Evolutionary conservation across 1,140 invertebrate genomes (phyloP).

Genomic region (Dendroctonus valens): DNA sequence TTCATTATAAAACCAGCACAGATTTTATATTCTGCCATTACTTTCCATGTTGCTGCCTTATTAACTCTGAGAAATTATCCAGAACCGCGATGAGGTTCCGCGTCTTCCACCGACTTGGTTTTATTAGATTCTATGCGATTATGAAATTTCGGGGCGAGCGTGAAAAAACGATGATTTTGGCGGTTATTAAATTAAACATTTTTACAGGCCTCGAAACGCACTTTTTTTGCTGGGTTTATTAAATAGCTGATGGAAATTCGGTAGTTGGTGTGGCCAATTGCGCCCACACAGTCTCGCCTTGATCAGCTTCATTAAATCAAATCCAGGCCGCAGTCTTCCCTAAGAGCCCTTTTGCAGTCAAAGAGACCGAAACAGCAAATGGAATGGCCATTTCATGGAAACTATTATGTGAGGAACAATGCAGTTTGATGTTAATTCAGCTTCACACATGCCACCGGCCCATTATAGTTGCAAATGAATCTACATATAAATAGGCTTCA

Average conservation of each 20-base stretch:
- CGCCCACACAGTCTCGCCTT: too few relatives aligned
- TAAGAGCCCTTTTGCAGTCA: constrained; percentile 14
- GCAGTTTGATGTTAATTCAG: constrained; percentile 22
- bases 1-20: too few relatives aligned
- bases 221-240: background rate
- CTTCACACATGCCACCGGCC: constrained; percentile 14
- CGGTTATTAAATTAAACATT: constrained; percentile 10
- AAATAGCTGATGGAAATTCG: background rate
- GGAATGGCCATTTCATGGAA: constrained; percentile 13
- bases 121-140: constrained; percentile 7
- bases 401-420: constrained; percentile 21
- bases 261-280: too few relatives aligned
- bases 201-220: background rate
- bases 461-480: constrained; percentile 27
- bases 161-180: constrained; percentile 4
- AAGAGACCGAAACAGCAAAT: constrained; percentile 8
- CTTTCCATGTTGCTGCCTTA: too few relatives aligned
- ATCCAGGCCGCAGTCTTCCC: constrained; percentile 3
- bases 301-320: constrained; percentile 2
- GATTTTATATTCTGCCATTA: too few relatives aligned
- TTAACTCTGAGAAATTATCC: too few relatives aligned
- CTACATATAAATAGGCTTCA: constrained; percentile 23
- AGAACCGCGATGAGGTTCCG: background rate
- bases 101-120: constrained; percentile 1
- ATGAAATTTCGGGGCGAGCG: background rate